Conservation (phyloP, 2,113 vertebrate species). For the Terrapene triunguis region DNA sequence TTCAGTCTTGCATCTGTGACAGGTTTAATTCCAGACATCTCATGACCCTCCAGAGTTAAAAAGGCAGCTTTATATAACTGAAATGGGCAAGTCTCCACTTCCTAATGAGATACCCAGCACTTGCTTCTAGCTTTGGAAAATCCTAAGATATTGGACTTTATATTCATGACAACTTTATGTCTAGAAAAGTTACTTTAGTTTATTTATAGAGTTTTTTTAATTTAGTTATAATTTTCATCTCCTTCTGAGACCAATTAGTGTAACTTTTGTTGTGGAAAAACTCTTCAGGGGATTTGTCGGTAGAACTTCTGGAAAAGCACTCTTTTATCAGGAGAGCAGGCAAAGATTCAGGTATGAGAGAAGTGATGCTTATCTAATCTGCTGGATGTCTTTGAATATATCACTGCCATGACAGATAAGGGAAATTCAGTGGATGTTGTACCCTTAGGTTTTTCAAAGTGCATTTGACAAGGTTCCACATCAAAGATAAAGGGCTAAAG, state of each 20-base stretch:
- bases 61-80: background rate
- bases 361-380: background rate
- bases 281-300: background rate
- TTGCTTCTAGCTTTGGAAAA: background rate
- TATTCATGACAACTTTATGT: background rate
- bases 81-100: background rate
- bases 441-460: background rate
- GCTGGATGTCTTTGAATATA: background rate
- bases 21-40: background rate
- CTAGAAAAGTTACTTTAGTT: background rate
- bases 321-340: background rate
- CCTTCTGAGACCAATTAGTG: slow-evolving; percentile 22
- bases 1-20: background rate
- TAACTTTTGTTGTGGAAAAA: background rate
- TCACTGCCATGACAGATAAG: background rate
- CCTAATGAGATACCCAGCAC: background rate
- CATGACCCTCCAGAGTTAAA: background rate
- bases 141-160: rapidly evolving
- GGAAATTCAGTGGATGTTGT: background rate
- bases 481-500: background rate
- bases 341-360: background rate
- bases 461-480: background rate
- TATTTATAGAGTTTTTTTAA: background rate
- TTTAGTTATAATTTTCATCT: slow-evolving; percentile 6
- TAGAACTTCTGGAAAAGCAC: background rate